phyloP scores from a whole-genome alignment of 2,797 vertebrate species.

The Acropternis orthonyx region DNA sequence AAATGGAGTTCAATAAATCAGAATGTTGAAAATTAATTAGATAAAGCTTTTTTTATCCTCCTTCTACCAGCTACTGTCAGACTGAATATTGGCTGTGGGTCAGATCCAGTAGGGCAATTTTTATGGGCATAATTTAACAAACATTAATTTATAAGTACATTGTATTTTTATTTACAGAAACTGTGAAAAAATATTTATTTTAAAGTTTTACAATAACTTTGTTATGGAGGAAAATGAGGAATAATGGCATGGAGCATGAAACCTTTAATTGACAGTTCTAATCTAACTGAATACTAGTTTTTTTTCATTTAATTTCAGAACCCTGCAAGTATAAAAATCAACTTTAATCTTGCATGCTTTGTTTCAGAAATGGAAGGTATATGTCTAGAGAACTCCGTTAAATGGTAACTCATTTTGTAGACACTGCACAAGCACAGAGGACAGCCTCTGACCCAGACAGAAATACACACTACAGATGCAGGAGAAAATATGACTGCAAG shows the following conservation, averaged over 20 bases:
- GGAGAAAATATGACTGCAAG: neutral
- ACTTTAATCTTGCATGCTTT: neutral
- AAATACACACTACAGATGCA: neutral
- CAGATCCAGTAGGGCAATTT: neutral
- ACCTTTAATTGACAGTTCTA: neutral
- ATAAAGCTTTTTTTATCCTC: neutral
- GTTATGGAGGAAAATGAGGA: neutral
- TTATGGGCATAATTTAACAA: neutral
- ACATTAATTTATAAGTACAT: neutral
- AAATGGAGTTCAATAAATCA: neutral
- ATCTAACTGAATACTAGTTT: neutral
- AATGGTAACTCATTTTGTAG: neutral
- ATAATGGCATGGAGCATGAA: neutral
- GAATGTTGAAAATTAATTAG: neutral
- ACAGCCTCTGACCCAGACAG: neutral
- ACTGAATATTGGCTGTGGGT: neutral
- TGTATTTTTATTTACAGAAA: neutral
- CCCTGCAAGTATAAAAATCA: neutral
- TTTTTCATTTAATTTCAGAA: neutral
- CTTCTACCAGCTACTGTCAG: neutral
- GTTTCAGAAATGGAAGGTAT: neutral
- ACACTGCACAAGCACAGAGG: neutral
- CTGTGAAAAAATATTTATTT: neutral
- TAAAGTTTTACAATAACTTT: neutral
- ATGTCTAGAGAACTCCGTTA: accelerated